Conservation (phyloP, 2,797 vertebrate genomes). For the Sebastes vulpes region DNA sequence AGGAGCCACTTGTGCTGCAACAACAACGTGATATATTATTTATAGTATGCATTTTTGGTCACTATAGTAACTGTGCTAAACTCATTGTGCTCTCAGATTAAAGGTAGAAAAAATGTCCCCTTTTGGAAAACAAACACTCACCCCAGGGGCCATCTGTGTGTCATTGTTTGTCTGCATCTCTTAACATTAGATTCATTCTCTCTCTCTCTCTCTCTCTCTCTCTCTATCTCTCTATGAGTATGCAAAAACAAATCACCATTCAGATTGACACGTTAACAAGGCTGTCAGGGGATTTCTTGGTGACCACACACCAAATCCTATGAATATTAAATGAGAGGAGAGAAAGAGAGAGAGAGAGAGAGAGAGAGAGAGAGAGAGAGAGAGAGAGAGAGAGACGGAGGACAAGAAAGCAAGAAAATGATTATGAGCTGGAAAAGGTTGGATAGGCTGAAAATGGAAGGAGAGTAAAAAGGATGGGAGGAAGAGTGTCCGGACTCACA, state of each 20-base stretch:
- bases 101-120: neutral
- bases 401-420: neutral
- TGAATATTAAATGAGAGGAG: constrained; percentile 4
- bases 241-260: neutral
- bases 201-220: neutral
- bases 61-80: neutral
- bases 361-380: neutral
- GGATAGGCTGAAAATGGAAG: neutral
- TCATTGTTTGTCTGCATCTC: neutral
- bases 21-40: neutral
- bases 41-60: neutral
- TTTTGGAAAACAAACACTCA: neutral
- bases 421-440: neutral
- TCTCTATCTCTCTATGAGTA: neutral
- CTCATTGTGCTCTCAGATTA: neutral
- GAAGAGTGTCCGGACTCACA: neutral
- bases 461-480: neutral
- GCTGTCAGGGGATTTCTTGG: neutral
- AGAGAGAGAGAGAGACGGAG: too few species aligned
- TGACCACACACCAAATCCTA: constrained; percentile 1
- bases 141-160: neutral
- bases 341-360: neutral
- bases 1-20: neutral
- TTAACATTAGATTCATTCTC: neutral
- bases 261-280: neutral